phyloP scores from a whole-genome alignment of 2,113 vertebrate species.

The Sphyrna mokarran region DNA sequence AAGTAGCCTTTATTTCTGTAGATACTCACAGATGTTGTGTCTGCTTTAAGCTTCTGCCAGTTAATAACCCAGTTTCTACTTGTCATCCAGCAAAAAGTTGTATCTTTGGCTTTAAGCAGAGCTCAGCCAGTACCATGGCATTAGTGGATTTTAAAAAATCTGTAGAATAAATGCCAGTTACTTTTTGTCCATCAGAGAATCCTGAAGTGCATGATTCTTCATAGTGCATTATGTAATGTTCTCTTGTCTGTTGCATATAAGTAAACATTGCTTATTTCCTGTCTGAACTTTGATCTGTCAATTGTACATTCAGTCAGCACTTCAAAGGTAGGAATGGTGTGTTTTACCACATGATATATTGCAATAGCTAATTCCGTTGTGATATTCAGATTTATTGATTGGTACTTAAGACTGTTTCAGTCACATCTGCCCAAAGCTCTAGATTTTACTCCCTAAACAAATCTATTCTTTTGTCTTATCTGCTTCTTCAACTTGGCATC shows the following conservation, averaged over 20 bases:
- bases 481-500: neutral
- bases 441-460: neutral
- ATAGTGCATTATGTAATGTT: neutral
- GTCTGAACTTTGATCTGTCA: neutral
- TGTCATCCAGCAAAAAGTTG: neutral
- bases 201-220: neutral
- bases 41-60: neutral
- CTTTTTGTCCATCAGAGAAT: neutral
- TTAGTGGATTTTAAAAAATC: neutral
- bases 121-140: neutral
- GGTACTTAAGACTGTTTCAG: neutral
- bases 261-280: neutral
- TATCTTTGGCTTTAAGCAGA: neutral
- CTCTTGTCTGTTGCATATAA: neutral
- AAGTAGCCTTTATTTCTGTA: neutral
- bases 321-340: neutral
- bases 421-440: neutral
- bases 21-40: neutral
- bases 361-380: neutral
- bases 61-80: neutral
- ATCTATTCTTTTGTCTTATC: no score
- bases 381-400: neutral
- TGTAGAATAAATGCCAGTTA: neutral
- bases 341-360: neutral
- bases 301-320: neutral